Evolutionary conservation across 2,113 vertebrate genomes (phyloP).

Genomic region (Rhodinocichla rosea): DNA sequence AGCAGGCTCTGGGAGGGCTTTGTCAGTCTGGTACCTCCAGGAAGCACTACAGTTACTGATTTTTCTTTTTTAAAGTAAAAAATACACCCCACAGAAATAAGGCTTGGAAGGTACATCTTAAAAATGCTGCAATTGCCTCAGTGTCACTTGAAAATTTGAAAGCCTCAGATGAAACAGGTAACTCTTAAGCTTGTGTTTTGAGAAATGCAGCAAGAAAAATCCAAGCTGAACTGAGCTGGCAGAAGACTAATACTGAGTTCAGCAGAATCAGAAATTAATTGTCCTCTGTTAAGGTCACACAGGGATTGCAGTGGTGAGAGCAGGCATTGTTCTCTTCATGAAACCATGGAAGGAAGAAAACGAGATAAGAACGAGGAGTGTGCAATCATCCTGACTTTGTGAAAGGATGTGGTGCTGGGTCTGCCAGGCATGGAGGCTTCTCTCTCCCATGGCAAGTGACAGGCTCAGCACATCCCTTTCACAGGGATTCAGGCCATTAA

Average conservation of each 20-base stretch:
- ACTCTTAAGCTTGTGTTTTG: background rate
- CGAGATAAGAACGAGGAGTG: background rate
- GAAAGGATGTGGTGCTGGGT: constrained; percentile 3
- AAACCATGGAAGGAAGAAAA: background rate
- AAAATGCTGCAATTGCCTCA: background rate
- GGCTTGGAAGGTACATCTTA: background rate
- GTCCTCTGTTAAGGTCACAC: background rate
- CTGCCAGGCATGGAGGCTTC: background rate
- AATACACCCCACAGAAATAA: background rate
- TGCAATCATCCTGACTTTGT: constrained; percentile 20
- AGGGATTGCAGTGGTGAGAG: background rate
- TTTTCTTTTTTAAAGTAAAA: background rate
- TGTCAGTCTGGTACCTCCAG: background rate
- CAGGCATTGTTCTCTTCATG: background rate
- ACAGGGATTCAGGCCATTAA: constrained; percentile 35
- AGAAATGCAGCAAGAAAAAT: background rate
- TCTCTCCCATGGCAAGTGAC: constrained; percentile 1
- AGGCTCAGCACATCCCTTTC: background rate
- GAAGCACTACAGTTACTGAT: background rate
- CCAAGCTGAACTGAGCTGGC: background rate
- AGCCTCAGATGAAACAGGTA: background rate
- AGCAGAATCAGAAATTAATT: constrained; percentile 47
- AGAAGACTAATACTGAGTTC: constrained; percentile 51
- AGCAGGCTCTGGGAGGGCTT: background rate
- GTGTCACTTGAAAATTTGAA: background rate